Conservation (phyloP, 2,113 vertebrate species). For the Ranitomeya imitator region DNA sequence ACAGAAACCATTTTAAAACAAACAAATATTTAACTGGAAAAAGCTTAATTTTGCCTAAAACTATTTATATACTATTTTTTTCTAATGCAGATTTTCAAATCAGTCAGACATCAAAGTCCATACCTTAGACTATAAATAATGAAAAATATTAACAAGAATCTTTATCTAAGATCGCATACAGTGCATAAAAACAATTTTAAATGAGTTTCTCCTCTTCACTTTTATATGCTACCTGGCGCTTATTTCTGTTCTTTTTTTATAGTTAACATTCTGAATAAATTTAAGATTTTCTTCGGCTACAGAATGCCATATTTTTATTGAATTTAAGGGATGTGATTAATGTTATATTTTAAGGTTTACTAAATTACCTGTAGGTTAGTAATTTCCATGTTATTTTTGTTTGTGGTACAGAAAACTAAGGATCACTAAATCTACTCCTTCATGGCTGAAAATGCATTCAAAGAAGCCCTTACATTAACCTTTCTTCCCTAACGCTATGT, state of each 20-base stretch:
- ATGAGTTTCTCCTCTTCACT: neutral
- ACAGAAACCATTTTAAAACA: conserved; percentile 12
- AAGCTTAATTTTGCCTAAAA: conserved; percentile 6
- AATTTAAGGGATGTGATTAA: neutral
- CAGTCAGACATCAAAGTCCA: neutral
- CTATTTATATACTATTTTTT: conserved; percentile 13
- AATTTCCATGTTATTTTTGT: too few species aligned
- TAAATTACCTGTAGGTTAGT: too few species aligned
- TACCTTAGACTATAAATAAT: neutral
- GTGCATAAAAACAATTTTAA: neutral
- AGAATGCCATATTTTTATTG: neutral
- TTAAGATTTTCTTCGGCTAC: neutral
- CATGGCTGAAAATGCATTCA: too few species aligned
- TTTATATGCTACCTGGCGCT: neutral
- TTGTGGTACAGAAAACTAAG: too few species aligned
- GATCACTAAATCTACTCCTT: too few species aligned
- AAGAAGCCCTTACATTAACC: too few species aligned
- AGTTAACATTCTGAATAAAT: neutral
- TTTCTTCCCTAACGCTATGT: too few species aligned
- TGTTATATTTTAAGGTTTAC: neutral
- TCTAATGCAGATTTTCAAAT: neutral
- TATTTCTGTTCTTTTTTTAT: neutral
- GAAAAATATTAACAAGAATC: neutral
- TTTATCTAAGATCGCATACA: neutral
- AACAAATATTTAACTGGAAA: conserved; percentile 15